These are phyloP conservation scores for Periophthalmus modestus DNA, from an alignment of 2,113 vertebrate genomes.

Conservation along the genomic window DNA sequence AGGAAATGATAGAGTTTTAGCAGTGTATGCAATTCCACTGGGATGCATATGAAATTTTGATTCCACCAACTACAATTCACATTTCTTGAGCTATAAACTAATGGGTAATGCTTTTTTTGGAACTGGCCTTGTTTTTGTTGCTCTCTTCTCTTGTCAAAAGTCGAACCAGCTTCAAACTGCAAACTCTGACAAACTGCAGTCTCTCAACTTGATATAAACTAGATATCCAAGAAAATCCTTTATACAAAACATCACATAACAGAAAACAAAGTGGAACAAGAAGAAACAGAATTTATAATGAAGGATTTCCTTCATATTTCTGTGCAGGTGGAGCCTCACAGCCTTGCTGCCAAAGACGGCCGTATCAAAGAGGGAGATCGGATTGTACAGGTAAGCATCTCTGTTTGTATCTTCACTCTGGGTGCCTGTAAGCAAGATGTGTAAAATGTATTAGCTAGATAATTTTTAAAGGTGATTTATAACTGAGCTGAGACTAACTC, in stretches of 20 bases:
- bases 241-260: not conserved
- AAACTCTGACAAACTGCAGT: not conserved
- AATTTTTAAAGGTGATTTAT: too few relatives aligned
- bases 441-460: not conserved
- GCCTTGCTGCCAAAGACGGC: slow-evolving; percentile 91
- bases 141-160: not conserved
- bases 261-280: not conserved
- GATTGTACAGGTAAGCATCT: slow-evolving; percentile 86
- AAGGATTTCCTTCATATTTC: slow-evolving; percentile 2
- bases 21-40: slow-evolving; percentile 20
- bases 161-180: not conserved
- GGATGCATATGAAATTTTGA: slow-evolving; percentile 26
- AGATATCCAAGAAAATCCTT: not conserved
- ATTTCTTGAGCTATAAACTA: slow-evolving; percentile 20
- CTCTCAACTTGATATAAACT: not conserved
- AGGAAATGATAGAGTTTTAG: slow-evolving; percentile 18
- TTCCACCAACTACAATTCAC: slow-evolving; percentile 32
- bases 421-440: not conserved
- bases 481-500: too few relatives aligned
- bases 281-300: not conserved
- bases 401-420: not conserved
- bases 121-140: not conserved
- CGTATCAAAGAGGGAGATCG: slow-evolving; percentile 92
- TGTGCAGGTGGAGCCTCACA: slow-evolving; percentile 88
- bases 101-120: not conserved